These are phyloP conservation scores for Penaeus chinensis DNA, from an alignment of 1,140 invertebrate genomes.

Conservation along the genomic window DNA sequence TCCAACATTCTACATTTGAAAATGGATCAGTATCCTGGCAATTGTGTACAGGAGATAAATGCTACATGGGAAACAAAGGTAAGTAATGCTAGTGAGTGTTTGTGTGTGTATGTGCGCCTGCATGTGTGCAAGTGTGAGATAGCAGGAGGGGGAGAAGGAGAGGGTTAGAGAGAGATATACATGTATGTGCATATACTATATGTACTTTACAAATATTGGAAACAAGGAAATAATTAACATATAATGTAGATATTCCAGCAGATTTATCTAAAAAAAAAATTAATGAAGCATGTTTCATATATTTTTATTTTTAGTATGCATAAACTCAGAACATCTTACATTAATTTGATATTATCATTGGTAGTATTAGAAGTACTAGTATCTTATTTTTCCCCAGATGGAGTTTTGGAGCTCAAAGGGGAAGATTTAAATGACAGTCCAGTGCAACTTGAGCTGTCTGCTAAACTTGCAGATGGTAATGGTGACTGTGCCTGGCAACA, in stretches of 20 bases:
- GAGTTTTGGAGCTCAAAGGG: constrained; percentile 9
- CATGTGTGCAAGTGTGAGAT: no score
- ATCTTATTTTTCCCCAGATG: constrained; percentile 16
- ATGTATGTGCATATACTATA: background rate
- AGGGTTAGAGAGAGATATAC: background rate
- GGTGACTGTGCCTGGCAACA: constrained; percentile 18
- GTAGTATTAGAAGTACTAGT: background rate
- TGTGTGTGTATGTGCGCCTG: no score
- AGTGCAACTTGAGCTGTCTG: constrained; percentile 33
- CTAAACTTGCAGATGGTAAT: constrained; percentile 13
- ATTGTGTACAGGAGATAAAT: constrained; percentile 35
- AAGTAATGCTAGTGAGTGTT: no score
- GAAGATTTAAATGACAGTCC: background rate
- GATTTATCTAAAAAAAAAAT: no score
- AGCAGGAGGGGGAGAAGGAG: background rate
- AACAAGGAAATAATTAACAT: no score
- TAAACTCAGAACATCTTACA: no score
- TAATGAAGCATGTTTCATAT: no score
- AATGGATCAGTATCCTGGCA: constrained; percentile 27
- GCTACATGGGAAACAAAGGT: constrained; percentile 32
- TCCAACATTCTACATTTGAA: constrained; percentile 40
- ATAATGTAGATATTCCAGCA: no score
- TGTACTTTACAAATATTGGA: background rate
- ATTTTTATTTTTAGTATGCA: no score
- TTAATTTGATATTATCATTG: background rate